Evolutionary conservation across 2,113 vertebrate species (phyloP), one percentile per base, ranked within the genome.

Genomic region (Elephantulus edwardii): DNA sequence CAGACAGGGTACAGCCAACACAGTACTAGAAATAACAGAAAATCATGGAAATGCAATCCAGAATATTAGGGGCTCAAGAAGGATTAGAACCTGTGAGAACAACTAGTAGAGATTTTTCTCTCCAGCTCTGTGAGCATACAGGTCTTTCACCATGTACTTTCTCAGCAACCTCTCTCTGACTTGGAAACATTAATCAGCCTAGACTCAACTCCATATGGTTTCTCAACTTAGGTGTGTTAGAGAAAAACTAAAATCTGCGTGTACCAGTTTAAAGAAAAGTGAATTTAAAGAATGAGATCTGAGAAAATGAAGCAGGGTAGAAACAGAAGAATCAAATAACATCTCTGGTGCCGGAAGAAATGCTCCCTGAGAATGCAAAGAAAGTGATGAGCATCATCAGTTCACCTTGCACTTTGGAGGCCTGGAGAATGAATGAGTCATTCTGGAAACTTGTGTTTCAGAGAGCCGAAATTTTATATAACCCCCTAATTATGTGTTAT

Each of bases 401-500:
- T 16, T 33, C n/a, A 33, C 40, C 46, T 46, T 70, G 38, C 40
- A 44, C 64, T 80, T 35, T 62, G 20, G n/a, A 89, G 62, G 17
- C 56, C 68, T 50, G 13, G n/a, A 76, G 58, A 48, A 48, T 86
- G 58, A 48, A 48, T 86, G 92, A 95, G 64, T 95, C 95, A 88
- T 54, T 77, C 42, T 66, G 50, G 24, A 76, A 68, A 88, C 79
- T 64, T 88, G 75, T 70, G 91, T 87, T 85, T 75, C 85, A 60
- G n/a, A 78, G 56, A 80, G 64, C 72, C 35, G 35, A 86, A 68
- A 54, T 62, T 88, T 90, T 88, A 83, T 58, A 66, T 64, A 48
- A 90, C 22, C 35, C 26, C n/a, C 66, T 58, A 88, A 83, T 89
- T 85, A 80, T 60, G 64, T 70, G 75, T 78, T 78, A 74, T 60